These are phyloP conservation scores for Coelopa frigida DNA, from an alignment of 1,140 invertebrate species.

Conservation along the genomic window DNA sequence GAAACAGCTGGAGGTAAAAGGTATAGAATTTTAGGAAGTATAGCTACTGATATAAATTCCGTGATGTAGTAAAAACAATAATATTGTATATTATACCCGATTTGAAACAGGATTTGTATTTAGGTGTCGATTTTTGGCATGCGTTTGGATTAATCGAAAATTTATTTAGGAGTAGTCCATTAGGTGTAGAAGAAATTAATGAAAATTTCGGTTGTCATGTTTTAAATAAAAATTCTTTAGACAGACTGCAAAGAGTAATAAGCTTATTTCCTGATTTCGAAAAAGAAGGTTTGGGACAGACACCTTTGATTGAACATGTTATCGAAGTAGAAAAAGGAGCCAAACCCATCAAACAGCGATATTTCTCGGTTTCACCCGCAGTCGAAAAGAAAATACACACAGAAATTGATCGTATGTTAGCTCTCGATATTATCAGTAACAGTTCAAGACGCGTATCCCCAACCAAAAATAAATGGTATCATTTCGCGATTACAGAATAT, in stretches of 20 bases:
- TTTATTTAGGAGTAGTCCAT: background rate
- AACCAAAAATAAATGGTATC: conserved; percentile 7
- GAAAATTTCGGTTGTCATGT: too few species aligned
- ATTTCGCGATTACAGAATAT: background rate
- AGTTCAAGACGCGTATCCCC: conserved; percentile 4
- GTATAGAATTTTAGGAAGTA: conserved; percentile 2
- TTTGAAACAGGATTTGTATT: too few species aligned
- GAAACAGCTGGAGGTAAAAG: background rate
- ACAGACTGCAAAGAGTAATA: too few species aligned
- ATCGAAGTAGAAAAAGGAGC: conserved; percentile 6
- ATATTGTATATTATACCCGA: too few species aligned
- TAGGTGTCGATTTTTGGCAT: conserved; percentile 1
- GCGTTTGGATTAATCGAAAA: background rate
- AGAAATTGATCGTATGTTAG: conserved; percentile 6
- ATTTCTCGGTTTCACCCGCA: conserved; percentile 10
- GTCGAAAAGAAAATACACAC: conserved; percentile 8
- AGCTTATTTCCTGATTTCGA: background rate
- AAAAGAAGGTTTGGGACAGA: conserved; percentile 6
- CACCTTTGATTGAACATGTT: background rate
- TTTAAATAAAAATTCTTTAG: too few species aligned
- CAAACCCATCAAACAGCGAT: conserved; percentile 7
- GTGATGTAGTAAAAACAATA: too few species aligned
- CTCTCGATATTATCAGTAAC: conserved; percentile 3
- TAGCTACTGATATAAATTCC: conserved; percentile 4
- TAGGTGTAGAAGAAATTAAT: too few species aligned